Conservation (phyloP, 1,140 invertebrate species). For the Lucilia sericata region DNA sequence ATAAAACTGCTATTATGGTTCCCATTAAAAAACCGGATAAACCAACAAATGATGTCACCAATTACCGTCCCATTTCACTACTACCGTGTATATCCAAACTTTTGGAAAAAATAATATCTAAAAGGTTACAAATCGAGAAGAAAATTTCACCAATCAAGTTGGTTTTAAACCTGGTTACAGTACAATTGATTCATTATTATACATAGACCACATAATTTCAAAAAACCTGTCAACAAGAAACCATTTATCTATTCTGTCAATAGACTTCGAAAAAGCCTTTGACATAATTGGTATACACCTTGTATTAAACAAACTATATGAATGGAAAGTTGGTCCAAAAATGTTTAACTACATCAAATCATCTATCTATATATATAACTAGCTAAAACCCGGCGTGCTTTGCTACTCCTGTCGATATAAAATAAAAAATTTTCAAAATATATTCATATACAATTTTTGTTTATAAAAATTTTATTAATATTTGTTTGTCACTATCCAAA, state of each 20-base stretch:
- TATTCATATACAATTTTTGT: too few species aligned
- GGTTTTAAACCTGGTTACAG: not conserved
- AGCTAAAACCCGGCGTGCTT: not conserved
- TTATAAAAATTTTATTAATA: too few species aligned
- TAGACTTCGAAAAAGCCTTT: not conserved
- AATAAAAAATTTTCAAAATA: too few species aligned
- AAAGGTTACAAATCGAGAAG: not conserved
- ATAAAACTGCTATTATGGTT: too few species aligned
- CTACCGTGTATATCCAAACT: not conserved
- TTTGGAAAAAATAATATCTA: not conserved
- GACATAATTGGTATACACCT: not conserved
- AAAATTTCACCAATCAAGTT: not conserved
- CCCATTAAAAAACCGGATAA: too few species aligned
- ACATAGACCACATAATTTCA: not conserved
- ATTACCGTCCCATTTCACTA: not conserved
- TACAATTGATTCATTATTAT: not conserved
- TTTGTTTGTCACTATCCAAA: too few species aligned
- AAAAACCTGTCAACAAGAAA: not conserved
- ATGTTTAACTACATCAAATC: not conserved
- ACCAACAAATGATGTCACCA: too few species aligned
- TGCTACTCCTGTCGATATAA: too few species aligned
- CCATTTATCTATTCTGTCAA: not conserved
- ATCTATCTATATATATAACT: too few species aligned
- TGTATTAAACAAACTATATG: not conserved
- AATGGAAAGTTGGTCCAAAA: not conserved